Evolutionary conservation across 2,113 vertebrate genomes (phyloP), one percentile per base, ranked within the genome.

Genomic region (Todiramphus saurophagus): DNA sequence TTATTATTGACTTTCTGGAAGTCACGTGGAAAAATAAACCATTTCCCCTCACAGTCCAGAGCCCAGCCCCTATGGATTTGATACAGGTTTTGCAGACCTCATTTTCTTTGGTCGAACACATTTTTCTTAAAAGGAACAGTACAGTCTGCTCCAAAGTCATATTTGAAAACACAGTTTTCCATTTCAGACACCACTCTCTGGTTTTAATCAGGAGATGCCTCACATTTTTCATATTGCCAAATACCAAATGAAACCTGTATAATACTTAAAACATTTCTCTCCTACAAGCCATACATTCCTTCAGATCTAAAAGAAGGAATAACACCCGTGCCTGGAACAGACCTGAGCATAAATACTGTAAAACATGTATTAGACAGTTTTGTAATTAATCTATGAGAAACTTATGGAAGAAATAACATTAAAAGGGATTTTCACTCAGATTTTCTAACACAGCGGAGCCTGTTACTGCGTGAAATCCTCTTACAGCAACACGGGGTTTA

Each of bases 21-120:
- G 91, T 72, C 77, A 83, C 41, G 53, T 28, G 83, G 41, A 89
- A 96, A 96, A 96, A 79, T 13, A 92, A 94, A 92, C 28, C 41
- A 67, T 70, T 92, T 72, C 6, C 6, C 48, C 39, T 76, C 48
- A 82, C 41, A 79, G 73, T 68, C 53, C 50, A 87, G 56, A 75
- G 53, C 19, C 37, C 50, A 82, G n/a, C 11, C 70, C 41, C 30
- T 55, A 66, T 11, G 11, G 50, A 93, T 66, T 75, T 75, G 43
- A 92, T 89, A 63, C 10, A 35, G 46, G 20, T 83, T 86, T 92
- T 72, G 30, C 58, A 72, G 62, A 69, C 33, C 64, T 86, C 25
- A 30, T 74, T 89, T 80, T 60, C 69, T 64, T 7, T 58, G 33
- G 64, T 70, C 66, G 24, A 87, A 87, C 74, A 27, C 43, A 18